Percentiles rank a stretch among this genome's conserved stretches.
phyloP scores from a whole-genome alignment of 2,888 invertebrate genomes.

The Lepidocyrtinus sp. region DNA sequence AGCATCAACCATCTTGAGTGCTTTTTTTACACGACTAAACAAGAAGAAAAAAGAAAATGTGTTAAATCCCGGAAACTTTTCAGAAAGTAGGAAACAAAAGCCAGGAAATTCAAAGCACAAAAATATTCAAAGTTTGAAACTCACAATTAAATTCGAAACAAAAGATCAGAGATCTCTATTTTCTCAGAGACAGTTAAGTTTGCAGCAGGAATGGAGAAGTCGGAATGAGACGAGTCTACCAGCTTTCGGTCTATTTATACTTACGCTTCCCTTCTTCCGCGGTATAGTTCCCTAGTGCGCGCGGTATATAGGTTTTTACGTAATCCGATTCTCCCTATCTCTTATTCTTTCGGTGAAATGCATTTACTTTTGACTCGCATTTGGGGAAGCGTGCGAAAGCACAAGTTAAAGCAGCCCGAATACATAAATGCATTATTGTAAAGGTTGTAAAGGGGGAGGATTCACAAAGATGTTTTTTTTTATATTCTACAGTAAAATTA shows the following conservation, averaged over 20 bases:
- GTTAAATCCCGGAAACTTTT: background rate
- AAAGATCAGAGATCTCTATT: slow-evolving; percentile 26
- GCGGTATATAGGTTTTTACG: background rate
- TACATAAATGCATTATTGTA: background rate
- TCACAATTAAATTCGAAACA: slow-evolving; percentile 28
- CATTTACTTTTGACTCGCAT: background rate
- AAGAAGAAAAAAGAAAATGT: slow-evolving; percentile 10
- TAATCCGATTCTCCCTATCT: no score
- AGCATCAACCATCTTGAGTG: slow-evolving; percentile 86
- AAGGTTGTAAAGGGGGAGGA: background rate
- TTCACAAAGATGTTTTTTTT: slow-evolving; percentile 8
- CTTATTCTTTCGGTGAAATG: no score
- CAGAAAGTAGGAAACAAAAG: background rate
- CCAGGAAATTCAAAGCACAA: background rate
- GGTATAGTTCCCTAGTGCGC: background rate
- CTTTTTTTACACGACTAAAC: slow-evolving; percentile 18
- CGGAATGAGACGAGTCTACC: slow-evolving; percentile 32
- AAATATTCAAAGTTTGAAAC: background rate
- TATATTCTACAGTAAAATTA: background rate
- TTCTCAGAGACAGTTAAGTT: slow-evolving; percentile 10
- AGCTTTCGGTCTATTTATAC: slow-evolving; percentile 15
- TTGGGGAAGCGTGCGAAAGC: background rate
- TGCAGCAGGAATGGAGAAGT: slow-evolving; percentile 27
- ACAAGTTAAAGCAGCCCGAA: background rate
- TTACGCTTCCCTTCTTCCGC: background rate